phyloP scores from a whole-genome alignment of 1,140 invertebrate genomes.

The Protaetia brevitarsis region DNA sequence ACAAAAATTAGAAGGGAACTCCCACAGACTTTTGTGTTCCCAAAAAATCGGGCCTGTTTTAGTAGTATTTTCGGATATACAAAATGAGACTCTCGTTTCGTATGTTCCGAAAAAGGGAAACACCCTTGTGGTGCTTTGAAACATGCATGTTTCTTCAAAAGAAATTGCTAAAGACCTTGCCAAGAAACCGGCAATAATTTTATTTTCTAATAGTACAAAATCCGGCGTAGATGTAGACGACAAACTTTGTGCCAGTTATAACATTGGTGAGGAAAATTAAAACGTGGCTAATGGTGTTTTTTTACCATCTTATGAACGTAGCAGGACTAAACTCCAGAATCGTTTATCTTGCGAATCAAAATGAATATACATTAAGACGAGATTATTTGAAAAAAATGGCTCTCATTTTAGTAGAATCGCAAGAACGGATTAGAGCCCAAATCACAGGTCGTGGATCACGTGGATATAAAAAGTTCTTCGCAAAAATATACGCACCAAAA shows the following conservation, averaged over 20 bases:
- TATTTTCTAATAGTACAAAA: constrained; percentile 46
- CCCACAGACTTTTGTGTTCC: not conserved
- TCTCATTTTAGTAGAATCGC: no score
- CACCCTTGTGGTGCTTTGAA: constrained; percentile 33
- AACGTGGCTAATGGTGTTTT: constrained; percentile 42
- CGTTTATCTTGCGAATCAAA: not conserved
- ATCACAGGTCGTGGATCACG: no score
- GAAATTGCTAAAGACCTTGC: constrained; percentile 33
- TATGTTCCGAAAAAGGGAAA: constrained; percentile 41
- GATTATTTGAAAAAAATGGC: not conserved
- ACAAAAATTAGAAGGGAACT: not conserved
- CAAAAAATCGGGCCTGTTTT: not conserved
- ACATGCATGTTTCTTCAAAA: constrained; percentile 33
- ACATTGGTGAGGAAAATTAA: constrained; percentile 34
- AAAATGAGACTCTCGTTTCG: constrained; percentile 34
- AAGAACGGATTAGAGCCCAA: no score
- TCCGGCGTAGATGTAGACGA: constrained; percentile 46
- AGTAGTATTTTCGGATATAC: constrained; percentile 30
- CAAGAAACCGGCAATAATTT: constrained; percentile 46
- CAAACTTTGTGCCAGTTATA: constrained; percentile 41
- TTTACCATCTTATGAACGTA: constrained; percentile 19
- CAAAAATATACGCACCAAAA: no score
- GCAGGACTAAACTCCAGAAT: not conserved
- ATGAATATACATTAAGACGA: not conserved
- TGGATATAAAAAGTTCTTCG: no score